Conservation (phyloP, 2,888 invertebrate species). For the Monochamus alternatus region DNA sequence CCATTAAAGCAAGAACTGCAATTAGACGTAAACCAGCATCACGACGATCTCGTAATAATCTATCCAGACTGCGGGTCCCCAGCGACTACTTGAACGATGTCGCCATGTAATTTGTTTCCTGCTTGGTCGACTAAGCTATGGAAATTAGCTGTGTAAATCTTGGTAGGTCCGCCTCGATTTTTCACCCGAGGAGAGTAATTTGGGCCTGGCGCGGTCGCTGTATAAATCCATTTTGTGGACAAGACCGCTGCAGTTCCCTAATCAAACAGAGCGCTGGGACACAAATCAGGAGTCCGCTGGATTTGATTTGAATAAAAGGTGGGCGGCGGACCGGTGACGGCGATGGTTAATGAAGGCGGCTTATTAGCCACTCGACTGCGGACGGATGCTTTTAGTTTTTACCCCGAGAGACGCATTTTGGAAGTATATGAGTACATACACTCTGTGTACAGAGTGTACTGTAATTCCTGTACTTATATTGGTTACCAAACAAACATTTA, state of each 20-base stretch:
- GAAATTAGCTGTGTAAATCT: slow-evolving; percentile 65
- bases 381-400: not conserved
- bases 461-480: no score
- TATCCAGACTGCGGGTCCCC: slow-evolving; percentile 53
- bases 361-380: slow-evolving; percentile 24
- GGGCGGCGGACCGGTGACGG: not conserved
- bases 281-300: slow-evolving; percentile 37
- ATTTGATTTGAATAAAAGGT: slow-evolving; percentile 44
- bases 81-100: slow-evolving; percentile 59
- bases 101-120: slow-evolving; percentile 63
- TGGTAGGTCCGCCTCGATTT: slow-evolving; percentile 60
- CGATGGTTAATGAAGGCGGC: slow-evolving; percentile 15
- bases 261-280: slow-evolving; percentile 49
- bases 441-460: no score
- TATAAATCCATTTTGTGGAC: slow-evolving; percentile 56
- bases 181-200: slow-evolving; percentile 53
- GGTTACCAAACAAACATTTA: no score
- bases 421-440: no score
- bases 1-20: slow-evolving; percentile 43
- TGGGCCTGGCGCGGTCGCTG: slow-evolving; percentile 49
- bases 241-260: slow-evolving; percentile 49
- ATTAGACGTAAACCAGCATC: slow-evolving; percentile 52
- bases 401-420: no score
- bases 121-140: slow-evolving; percentile 61
- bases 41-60: slow-evolving; percentile 57